Conservation (phyloP, 2,797 vertebrate species). For the Ceryle rudis region DNA sequence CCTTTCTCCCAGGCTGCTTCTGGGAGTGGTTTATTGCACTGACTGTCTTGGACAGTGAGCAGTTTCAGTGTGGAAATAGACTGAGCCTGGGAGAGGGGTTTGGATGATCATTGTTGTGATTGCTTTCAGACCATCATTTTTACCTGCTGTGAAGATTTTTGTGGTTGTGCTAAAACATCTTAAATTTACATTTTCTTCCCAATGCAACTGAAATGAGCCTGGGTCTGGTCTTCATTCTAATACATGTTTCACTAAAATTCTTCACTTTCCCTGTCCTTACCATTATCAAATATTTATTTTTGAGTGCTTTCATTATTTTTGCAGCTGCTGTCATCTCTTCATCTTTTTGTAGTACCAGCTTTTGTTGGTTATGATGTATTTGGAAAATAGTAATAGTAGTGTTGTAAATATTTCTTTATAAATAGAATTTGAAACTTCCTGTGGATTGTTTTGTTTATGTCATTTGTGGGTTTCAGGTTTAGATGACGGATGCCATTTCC, state of each 20-base stretch:
- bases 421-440: not conserved
- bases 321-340: not conserved
- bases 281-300: not conserved
- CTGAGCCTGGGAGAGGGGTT: not conserved
- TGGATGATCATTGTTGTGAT: not conserved
- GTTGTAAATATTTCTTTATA: not conserved
- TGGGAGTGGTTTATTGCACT: not conserved
- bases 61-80: not conserved
- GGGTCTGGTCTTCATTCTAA: not conserved
- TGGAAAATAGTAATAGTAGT: not conserved
- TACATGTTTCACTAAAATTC: not conserved
- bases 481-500: not conserved
- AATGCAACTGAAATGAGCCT: not conserved
- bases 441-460: not conserved
- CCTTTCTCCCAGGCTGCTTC: not conserved
- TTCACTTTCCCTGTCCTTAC: not conserved
- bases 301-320: not conserved
- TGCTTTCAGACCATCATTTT: not conserved
- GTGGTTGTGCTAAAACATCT: not conserved
- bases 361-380: not conserved
- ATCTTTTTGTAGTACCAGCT: not conserved
- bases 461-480: not conserved
- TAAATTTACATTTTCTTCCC: not conserved
- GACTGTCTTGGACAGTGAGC: not conserved
- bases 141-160: not conserved